Base-by-base conservation (phyloP, 2,797 vertebrate species). In the Uromys caudimaculatus region DNA sequence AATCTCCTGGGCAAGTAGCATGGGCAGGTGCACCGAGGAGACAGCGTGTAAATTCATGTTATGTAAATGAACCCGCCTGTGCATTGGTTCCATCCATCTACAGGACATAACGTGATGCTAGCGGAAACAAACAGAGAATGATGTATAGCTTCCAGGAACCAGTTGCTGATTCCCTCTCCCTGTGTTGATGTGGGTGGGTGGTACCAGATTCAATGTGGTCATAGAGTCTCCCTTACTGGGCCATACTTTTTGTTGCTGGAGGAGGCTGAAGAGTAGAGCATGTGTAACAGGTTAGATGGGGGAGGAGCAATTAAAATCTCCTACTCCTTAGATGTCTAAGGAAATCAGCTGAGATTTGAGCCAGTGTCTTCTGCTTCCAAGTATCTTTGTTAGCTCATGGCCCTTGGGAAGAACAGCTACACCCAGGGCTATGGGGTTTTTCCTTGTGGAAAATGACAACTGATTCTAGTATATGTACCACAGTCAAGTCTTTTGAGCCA, bases 1-100 rank as follows among this genome's bases (percentile, higher is more conserved):
- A 93, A 95, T 89, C 32, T 44, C 71, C 52, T 78, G 24, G 38
- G 90, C 56, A 84, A 85, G 47, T 2, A 88, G 79, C 71, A 29
- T 64, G 81, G 77, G 73, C 47, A 52, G 97, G 52, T 47, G 29
- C 76, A 77, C 14, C 35, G 67, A 52, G 32, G 9, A 76, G 44
- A 69, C 21, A 56, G 69, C 23, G 10, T 47, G 73, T 79, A 44
- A 94, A 60, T 97, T 96, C 75, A 90, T 16, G 38, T 47, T 92
- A 84, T 29, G 29, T 73, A 77, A 94, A 87, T 73, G 54, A 94
- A 50, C 52, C 89, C 71, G 50, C 54, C 47, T 89, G 60, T 54
- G 87, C 32, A 50, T 77, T 58, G 58, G 77, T 71, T 91, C 67
- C 32, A n/a, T 95, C 82, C 73, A 32, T 10, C 58, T 54, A 19